Evolutionary conservation across 1,140 invertebrate species (phyloP).

Genomic region (Lamellibrachia luymesi): DNA sequence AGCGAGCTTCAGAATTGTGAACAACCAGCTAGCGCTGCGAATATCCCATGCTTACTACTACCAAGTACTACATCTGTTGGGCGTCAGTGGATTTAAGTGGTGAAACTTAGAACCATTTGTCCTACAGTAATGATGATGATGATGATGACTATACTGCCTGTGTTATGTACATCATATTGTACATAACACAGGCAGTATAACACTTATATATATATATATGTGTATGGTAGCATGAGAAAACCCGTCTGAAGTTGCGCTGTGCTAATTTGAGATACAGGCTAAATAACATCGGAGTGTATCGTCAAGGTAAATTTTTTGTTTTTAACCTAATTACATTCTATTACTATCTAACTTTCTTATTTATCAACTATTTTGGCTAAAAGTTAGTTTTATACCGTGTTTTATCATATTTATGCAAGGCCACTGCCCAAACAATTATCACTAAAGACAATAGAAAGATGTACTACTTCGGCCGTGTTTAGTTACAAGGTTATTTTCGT

Average conservation of each 20-base stretch:
- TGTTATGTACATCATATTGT: too few species aligned
- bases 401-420: not conserved
- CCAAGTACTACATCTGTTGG: too few species aligned
- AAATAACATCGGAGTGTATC: not conserved
- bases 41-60: too few species aligned
- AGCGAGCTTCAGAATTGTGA: too few species aligned
- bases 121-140: too few species aligned
- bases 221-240: not conserved
- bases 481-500: not conserved
- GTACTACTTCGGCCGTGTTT: not conserved
- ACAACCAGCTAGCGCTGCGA: too few species aligned
- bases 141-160: too few species aligned
- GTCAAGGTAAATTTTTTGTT: not conserved
- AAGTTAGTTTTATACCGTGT: not conserved
- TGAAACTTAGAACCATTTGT: too few species aligned
- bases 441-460: not conserved
- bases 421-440: not conserved
- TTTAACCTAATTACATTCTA: not conserved
- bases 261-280: not conserved
- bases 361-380: not conserved
- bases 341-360: not conserved
- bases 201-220: not conserved
- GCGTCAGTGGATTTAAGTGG: too few species aligned
- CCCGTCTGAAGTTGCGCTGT: not conserved
- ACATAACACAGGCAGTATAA: too few species aligned